Conservation (phyloP, 1,140 invertebrate genomes). For the Drosophila nigromelanica region DNA sequence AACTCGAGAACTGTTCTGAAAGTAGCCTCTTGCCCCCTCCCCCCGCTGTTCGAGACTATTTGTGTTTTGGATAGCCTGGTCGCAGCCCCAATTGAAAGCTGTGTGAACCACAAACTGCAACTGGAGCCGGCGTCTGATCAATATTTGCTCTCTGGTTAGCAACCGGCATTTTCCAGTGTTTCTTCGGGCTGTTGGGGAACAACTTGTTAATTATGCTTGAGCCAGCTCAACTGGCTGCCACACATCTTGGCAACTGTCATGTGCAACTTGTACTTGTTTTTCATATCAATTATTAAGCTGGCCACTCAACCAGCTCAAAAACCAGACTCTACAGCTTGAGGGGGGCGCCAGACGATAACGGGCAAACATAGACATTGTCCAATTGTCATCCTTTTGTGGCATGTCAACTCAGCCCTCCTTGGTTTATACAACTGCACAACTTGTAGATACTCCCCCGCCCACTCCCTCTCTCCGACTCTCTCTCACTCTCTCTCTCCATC, state of each 20-base stretch:
- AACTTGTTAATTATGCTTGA: slow-evolving; percentile 79
- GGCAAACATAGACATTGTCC: slow-evolving; percentile 69
- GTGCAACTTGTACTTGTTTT: slow-evolving; percentile 64
- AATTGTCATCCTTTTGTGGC: slow-evolving; percentile 75
- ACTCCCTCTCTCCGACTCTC: not conserved
- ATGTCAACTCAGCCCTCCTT: slow-evolving; percentile 53
- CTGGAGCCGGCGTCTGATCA: slow-evolving; percentile 41
- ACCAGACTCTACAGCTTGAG: not conserved
- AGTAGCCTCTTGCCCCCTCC: not conserved
- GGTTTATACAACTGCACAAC: slow-evolving; percentile 79
- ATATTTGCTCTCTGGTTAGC: slow-evolving; percentile 68
- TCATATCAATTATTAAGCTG: slow-evolving; percentile 79
- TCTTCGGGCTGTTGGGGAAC: slow-evolving; percentile 38
- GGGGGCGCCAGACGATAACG: slow-evolving; percentile 53
- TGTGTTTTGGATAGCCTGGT: not conserved
- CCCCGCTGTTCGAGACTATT: not conserved
- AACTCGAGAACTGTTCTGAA: slow-evolving; percentile 36
- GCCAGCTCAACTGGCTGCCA: slow-evolving; percentile 28
- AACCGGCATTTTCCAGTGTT: slow-evolving; percentile 52
- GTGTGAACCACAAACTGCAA: slow-evolving; percentile 57
- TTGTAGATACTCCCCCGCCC: slow-evolving; percentile 50
- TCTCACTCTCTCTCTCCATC: not conserved
- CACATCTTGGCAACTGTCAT: slow-evolving; percentile 60
- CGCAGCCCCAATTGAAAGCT: slow-evolving; percentile 29
- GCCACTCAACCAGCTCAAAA: slow-evolving; percentile 27